These are phyloP conservation scores for Hippocampus mohnikei DNA, from an alignment of 2,113 vertebrate genomes.

Conservation along the genomic window DNA sequence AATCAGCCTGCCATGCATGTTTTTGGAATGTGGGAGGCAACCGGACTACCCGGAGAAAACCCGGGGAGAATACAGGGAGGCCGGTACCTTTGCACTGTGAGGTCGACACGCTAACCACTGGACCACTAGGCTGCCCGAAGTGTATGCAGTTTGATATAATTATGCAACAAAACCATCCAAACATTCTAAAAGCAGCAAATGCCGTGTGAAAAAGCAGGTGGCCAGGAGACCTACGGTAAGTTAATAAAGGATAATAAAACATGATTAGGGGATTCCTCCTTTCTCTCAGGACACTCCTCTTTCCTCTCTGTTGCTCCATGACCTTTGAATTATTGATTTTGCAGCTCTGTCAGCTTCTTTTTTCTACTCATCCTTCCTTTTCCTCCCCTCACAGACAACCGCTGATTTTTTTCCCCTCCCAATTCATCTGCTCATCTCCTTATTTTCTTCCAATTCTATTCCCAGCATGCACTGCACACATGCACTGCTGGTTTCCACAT, in stretches of 20 bases:
- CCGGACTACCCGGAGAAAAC: too few species aligned
- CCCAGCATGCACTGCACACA: neutral
- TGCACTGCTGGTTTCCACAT: conserved; percentile 31
- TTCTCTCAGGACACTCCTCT: neutral
- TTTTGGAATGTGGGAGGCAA: too few species aligned
- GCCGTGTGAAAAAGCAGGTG: conserved; percentile 25
- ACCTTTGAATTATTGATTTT: conserved; percentile 72
- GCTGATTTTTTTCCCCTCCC: neutral
- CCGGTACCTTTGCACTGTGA: too few species aligned
- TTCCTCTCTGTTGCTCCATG: conserved; percentile 27
- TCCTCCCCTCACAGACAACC: neutral
- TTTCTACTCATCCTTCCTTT: conserved; percentile 7
- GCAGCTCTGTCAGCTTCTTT: conserved; percentile 4
- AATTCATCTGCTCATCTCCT: neutral
- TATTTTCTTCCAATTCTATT: neutral
- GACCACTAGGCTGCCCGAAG: too few species aligned
- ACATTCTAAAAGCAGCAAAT: neutral
- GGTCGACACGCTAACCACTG: too few species aligned
- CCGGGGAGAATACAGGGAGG: too few species aligned
- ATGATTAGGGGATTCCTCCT: conserved; percentile 20
- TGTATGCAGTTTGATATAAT: neutral
- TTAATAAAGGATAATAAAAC: conserved; percentile 35
- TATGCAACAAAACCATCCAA: neutral
- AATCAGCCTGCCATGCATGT: too few species aligned
- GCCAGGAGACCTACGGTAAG: conserved; percentile 24